A percentile compares a stretch with the other conserved stretches of the same genome.
Evolutionary conservation across 2,797 vertebrate genomes (phyloP).

Genomic region (Tenualosa thibaudeaui): DNA sequence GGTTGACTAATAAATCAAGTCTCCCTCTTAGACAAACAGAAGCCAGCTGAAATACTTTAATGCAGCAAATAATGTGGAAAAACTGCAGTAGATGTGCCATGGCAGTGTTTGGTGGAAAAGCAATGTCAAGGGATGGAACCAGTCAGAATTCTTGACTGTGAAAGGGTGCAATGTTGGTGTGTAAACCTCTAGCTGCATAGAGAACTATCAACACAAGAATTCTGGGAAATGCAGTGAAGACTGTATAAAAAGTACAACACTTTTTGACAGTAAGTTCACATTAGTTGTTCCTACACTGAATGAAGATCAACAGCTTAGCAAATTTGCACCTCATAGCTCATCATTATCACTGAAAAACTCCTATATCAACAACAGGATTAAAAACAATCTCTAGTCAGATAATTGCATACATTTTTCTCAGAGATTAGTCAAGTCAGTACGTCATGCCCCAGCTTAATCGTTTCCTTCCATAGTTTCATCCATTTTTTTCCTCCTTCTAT

Average conservation of each 20-base stretch:
- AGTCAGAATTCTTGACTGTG: not conserved
- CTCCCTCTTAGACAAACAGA: not conserved
- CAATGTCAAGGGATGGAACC: not conserved
- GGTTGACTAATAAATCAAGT: not conserved
- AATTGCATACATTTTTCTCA: constrained; percentile 62
- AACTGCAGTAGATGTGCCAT: not conserved
- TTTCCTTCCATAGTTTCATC: constrained; percentile 67
- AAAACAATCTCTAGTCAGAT: constrained; percentile 53
- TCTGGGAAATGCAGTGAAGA: not conserved
- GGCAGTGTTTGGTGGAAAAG: not conserved
- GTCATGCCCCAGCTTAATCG: constrained; percentile 65
- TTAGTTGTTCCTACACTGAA: not conserved
- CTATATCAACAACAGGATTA: constrained; percentile 22
- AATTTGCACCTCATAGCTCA: not conserved
- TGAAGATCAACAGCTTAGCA: not conserved
- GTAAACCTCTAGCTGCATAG: not conserved
- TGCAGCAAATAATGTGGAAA: not conserved
- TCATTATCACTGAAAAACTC: not conserved
- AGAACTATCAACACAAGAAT: not conserved
- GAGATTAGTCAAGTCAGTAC: constrained; percentile 55
- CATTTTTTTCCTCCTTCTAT: constrained; percentile 8
- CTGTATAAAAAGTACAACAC: not conserved
- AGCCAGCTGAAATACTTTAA: not conserved
- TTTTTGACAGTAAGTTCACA: not conserved
- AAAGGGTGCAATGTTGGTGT: not conserved